A percentile compares a stretch with the other conserved stretches of the same genome.
phyloP scores from a whole-genome alignment of 2,888 invertebrate genomes.

The Strigamia maritima region DNA sequence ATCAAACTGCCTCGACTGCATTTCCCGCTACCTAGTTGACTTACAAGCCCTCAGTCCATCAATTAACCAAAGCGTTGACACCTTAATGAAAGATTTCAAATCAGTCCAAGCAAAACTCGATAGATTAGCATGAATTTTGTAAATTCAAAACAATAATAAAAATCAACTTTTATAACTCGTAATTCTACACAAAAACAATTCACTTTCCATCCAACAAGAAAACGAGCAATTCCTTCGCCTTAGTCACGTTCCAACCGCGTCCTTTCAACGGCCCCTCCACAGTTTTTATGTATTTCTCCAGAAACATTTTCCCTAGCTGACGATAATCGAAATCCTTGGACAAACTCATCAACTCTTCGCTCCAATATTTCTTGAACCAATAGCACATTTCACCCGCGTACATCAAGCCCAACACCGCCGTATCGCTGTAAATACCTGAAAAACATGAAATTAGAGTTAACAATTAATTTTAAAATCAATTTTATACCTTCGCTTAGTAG shows the following conservation, averaged over 20 bases:
- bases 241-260: constrained; percentile 16
- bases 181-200: too few relatives aligned
- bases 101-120: constrained; percentile 60
- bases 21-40: constrained; percentile 69
- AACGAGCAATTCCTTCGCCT: background rate
- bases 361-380: constrained; percentile 45
- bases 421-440: constrained; percentile 50
- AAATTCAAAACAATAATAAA: background rate
- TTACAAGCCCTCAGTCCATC: constrained; percentile 62
- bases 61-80: constrained; percentile 63
- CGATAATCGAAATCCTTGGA: background rate
- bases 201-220: background rate
- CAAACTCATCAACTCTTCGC: background rate
- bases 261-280: constrained; percentile 35
- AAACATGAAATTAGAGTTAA: constrained; percentile 4
- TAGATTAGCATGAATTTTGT: constrained; percentile 43
- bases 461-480: background rate
- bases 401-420: constrained; percentile 50
- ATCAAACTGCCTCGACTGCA: constrained; percentile 69
- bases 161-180: too few relatives aligned
- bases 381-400: constrained; percentile 50
- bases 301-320: background rate
- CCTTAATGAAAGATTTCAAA: constrained; percentile 61
- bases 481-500: constrained; percentile 35
- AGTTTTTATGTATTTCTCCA: constrained; percentile 21